Conservation (phyloP, 2,797 vertebrate species). For the Urocyon cinereoargenteus region DNA sequence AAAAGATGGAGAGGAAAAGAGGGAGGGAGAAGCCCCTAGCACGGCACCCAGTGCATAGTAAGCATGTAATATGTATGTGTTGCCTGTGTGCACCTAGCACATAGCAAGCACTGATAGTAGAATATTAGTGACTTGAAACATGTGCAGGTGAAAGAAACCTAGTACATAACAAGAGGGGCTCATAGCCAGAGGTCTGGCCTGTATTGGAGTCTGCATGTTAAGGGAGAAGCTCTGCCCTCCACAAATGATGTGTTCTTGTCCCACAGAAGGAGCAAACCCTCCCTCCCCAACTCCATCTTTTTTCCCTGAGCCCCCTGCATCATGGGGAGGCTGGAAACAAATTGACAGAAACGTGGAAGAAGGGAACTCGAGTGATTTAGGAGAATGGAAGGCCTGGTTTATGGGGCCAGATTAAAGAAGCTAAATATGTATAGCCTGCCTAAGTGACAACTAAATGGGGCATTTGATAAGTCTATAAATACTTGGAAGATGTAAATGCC, state of each 20-base stretch:
- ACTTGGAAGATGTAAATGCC: conserved; percentile 86
- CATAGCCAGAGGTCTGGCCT: not conserved
- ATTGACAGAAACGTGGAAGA: conserved; percentile 87
- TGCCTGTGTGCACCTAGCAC: not conserved
- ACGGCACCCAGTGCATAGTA: not conserved
- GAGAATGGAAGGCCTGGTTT: conserved; percentile 88
- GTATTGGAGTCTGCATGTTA: not conserved
- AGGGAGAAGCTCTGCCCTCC: not conserved
- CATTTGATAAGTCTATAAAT: conserved; percentile 86
- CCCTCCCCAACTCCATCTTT: not conserved
- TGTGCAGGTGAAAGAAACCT: not conserved
- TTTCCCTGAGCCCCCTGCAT: conserved; percentile 30
- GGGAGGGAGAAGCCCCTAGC: not conserved
- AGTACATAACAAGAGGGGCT: not conserved
- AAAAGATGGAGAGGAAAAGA: not conserved
- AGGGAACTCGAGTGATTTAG: conserved; percentile 88
- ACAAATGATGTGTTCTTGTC: not conserved
- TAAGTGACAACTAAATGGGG: conserved; percentile 86
- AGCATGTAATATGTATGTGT: accelerated
- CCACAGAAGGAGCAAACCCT: not conserved
- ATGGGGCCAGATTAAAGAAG: conserved; percentile 87
- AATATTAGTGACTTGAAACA: not conserved
- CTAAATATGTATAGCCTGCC: conserved; percentile 88
- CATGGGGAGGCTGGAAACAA: conserved; percentile 71
- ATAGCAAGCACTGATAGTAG: not conserved